phyloP scores from a whole-genome alignment of 35 echinoderm and acorn worm species.

The Apostichopus californicus region DNA sequence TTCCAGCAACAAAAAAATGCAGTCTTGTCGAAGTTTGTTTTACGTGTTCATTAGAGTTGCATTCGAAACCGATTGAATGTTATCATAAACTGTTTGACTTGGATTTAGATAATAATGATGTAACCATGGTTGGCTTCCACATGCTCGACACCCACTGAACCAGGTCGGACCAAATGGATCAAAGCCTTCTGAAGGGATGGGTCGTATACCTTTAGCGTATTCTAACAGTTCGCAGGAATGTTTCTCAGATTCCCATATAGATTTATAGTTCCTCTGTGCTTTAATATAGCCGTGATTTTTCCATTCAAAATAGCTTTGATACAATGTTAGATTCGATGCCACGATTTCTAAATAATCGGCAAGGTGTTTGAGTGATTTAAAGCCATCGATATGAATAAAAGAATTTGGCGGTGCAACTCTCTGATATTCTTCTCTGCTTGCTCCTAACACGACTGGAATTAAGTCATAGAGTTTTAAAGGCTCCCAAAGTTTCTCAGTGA shows the following conservation, averaged over 20 bases:
- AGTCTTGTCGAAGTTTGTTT: too few species aligned
- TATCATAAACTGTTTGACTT: neutral
- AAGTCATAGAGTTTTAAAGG: constrained; percentile 20
- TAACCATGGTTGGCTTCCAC: constrained; percentile 23
- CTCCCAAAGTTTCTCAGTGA: constrained; percentile 74
- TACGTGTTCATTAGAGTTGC: too few species aligned
- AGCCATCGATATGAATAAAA: constrained; percentile 64
- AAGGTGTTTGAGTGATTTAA: constrained; percentile 50
- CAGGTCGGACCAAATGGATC: constrained; percentile 27
- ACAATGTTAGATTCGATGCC: constrained; percentile 38
- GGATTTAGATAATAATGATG: constrained; percentile 3
- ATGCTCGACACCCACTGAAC: neutral
- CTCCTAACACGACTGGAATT: constrained; percentile 69
- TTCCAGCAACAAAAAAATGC: too few species aligned
- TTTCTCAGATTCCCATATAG: constrained; percentile 26
- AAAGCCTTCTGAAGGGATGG: neutral
- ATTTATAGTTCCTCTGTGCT: neutral
- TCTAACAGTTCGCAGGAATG: constrained; percentile 48
- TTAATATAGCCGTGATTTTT: constrained; percentile 32
- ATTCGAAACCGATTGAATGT: too few species aligned
- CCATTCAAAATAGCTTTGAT: constrained; percentile 68
- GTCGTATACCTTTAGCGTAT: constrained; percentile 28
- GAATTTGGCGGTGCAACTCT: constrained; percentile 66
- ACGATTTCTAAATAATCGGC: constrained; percentile 58
- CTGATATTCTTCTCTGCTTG: constrained; percentile 38